These are phyloP conservation scores for Bucco capensis DNA, from an alignment of 2,113 vertebrate genomes.

Conservation along the genomic window DNA sequence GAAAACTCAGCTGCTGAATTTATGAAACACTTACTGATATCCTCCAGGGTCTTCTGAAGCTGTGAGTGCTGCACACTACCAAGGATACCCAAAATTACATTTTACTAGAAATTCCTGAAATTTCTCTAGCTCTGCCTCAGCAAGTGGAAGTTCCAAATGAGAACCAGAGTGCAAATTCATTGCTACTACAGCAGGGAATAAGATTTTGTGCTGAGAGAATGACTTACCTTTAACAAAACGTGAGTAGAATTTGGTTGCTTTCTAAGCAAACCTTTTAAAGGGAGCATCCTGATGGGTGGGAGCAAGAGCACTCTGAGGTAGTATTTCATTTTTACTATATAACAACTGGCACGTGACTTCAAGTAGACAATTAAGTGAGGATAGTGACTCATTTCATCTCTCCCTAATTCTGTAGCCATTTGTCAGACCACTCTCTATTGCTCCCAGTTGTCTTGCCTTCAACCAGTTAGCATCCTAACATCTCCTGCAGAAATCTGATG, in stretches of 20 bases:
- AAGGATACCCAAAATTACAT: neutral
- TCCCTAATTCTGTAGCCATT: accelerated
- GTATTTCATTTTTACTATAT: neutral
- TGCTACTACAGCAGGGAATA: neutral
- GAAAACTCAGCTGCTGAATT: constrained; percentile 1
- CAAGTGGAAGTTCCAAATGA: neutral
- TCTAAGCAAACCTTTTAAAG: neutral
- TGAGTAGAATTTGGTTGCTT: neutral
- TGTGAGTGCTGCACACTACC: neutral
- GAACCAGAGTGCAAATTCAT: neutral
- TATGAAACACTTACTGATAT: constrained; percentile 1
- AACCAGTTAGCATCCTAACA: neutral
- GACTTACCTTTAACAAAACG: neutral
- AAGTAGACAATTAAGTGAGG: neutral
- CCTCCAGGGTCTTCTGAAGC: neutral
- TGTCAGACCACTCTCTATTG: neutral
- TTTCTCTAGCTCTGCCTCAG: neutral
- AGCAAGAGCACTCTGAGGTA: neutral
- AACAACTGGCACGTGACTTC: neutral
- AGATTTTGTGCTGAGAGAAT: neutral
- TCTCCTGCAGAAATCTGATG: neutral
- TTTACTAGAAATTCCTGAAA: neutral
- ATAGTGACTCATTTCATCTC: neutral
- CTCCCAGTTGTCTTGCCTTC: neutral
- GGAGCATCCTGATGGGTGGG: neutral